A percentile compares a stretch with the other conserved stretches of the same genome.
phyloP scores from a whole-genome alignment of 1,140 invertebrate genomes.

The Euwallacea similis region DNA sequence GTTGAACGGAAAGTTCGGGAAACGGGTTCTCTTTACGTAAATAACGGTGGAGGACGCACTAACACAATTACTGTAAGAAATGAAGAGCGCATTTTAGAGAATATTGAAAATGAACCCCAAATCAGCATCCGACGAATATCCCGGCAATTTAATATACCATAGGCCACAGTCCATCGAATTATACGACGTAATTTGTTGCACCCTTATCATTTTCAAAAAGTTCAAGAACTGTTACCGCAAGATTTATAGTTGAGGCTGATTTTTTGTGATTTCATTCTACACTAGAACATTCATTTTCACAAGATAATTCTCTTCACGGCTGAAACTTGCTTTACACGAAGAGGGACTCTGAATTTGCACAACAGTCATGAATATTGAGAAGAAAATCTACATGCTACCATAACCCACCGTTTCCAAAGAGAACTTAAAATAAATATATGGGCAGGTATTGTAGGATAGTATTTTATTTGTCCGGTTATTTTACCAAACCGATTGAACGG shows the following conservation, averaged over 20 bases:
- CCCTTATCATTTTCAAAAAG: slow-evolving; percentile 5
- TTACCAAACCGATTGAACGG: too few species aligned
- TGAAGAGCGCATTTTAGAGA: slow-evolving; percentile 5
- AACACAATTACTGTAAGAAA: too few species aligned
- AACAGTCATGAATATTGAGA: too few species aligned
- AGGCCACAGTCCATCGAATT: slow-evolving; percentile 10
- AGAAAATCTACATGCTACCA: too few species aligned
- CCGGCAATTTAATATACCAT: slow-evolving; percentile 18
- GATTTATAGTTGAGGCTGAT: background rate
- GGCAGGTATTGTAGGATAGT: too few species aligned
- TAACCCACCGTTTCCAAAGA: too few species aligned
- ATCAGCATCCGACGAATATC: slow-evolving; percentile 18
- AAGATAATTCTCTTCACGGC: slow-evolving; percentile 15
- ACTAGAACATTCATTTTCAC: slow-evolving; percentile 7
- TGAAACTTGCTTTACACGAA: slow-evolving; percentile 11
- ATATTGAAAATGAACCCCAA: slow-evolving; percentile 20
- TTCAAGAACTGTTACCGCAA: slow-evolving; percentile 6
- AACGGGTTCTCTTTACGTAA: too few species aligned
- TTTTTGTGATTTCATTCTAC: background rate
- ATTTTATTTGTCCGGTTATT: too few species aligned
- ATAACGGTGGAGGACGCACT: too few species aligned
- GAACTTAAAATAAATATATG: too few species aligned
- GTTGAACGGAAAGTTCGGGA: too few species aligned
- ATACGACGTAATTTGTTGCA: slow-evolving; percentile 11
- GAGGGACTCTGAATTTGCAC: slow-evolving; percentile 7